Percentiles rank a stretch among this genome's conserved stretches.
These are phyloP conservation scores for Pantherophis guttatus DNA, from an alignment of 2,113 vertebrate species.

Conservation along the genomic window DNA sequence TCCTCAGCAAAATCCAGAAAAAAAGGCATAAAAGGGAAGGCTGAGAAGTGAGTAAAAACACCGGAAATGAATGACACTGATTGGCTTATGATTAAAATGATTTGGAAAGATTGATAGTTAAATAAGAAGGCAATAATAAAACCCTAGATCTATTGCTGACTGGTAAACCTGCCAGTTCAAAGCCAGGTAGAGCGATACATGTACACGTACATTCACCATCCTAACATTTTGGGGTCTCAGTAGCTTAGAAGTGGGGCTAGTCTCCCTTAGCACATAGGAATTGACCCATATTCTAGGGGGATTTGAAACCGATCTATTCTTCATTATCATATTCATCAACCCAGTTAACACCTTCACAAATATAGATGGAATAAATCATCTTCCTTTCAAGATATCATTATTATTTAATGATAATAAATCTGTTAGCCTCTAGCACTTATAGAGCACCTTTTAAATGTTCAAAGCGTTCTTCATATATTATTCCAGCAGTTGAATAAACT, in stretches of 20 bases:
- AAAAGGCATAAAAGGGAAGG: background rate
- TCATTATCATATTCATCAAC: constrained; percentile 27
- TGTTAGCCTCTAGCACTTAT: constrained; percentile 6
- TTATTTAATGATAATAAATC: constrained; percentile 23
- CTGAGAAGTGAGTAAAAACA: background rate
- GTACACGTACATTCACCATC: background rate
- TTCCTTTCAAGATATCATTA: constrained; percentile 19
- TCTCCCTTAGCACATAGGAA: background rate
- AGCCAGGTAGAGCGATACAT: background rate
- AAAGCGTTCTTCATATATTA: background rate
- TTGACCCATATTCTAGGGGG: background rate
- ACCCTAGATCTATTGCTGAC: accelerated
- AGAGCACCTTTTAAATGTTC: constrained; percentile 10
- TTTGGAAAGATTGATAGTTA: background rate
- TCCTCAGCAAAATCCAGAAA: background rate
- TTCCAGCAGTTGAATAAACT: background rate
- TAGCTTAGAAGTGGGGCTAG: background rate
- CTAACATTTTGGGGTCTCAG: background rate
- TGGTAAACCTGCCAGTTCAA: background rate
- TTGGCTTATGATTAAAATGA: background rate
- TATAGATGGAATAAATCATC: constrained; percentile 21
- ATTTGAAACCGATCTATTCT: constrained; percentile 6
- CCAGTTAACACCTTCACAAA: background rate
- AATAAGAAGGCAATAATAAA: background rate
- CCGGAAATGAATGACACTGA: background rate